Evolutionary conservation across 2,888 invertebrate genomes (phyloP), one percentile per base, ranked within the genome.

Genomic region (Exocentrus adspersus): DNA sequence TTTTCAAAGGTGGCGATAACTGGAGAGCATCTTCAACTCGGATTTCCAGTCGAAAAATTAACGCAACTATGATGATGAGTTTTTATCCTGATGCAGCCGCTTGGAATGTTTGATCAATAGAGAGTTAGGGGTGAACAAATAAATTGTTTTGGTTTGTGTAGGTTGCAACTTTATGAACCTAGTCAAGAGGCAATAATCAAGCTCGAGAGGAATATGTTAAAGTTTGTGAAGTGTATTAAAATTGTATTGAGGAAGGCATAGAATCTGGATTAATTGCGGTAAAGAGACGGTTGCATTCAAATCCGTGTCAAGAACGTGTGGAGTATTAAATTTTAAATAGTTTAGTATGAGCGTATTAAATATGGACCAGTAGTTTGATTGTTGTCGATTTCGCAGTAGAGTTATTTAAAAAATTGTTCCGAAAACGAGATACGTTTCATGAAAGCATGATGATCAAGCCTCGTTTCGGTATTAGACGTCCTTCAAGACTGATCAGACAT

Each of bases 1-100:
- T 75, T 75, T 75, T 75, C 72, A 79, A 81, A 81, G 81, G 81
- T 81, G 80, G 74, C 74, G 76, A 75, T 69, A 69, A 71, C 75
- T 78, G 74, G 69, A 73, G 77, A 76, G 77, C 75, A 72, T 74
- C 77, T 78, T 77, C 72, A 73, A 72, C 75, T 74, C 68, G 71
- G 65, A 69, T 69, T 69, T 70, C 68, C 69, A 60, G 24, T 62
- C 14, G 20, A 51, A 65, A n/a, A 69, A 62, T 64, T 70, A 70
- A 75, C 75, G 72, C 69, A 69, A 73, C 72, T 75, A 76, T 75
- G 73, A 75, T 75, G 75, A 60, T 57, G 67, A 61, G 57, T 60
- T 69, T 67, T 65, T 63, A 69, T 69, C 57, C 65, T 51, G 67
- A 63, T 16, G 60, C 68, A 65, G 46, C 59, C 67, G 51, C 20